Evolutionary conservation across 2,888 invertebrate genomes (phyloP).

Genomic region (Cryptus viduatorius): DNA sequence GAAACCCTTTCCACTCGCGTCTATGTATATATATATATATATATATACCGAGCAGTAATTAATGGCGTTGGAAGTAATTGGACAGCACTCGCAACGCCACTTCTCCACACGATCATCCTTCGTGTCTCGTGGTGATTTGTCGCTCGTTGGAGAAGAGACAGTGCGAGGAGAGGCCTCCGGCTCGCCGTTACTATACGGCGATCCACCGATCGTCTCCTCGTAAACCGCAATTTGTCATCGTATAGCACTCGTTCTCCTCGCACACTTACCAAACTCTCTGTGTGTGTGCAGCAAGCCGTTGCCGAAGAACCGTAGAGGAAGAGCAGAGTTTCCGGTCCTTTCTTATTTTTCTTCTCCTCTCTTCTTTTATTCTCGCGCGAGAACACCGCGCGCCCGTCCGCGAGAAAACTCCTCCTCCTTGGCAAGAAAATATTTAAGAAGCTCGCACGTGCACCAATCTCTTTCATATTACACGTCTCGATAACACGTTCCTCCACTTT

Average conservation of each 20-base stretch:
- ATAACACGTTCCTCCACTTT: neutral
- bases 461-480: neutral
- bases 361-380: neutral
- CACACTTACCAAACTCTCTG: neutral
- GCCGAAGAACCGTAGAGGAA: no score
- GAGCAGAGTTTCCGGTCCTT: no score
- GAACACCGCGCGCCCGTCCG: neutral
- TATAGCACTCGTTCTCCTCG: constrained; percentile 39
- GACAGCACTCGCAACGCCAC: constrained; percentile 65
- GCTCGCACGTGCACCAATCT: constrained; percentile 51
- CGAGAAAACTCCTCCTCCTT: constrained; percentile 8
- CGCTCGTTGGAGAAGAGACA: constrained; percentile 41
- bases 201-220: constrained; percentile 63
- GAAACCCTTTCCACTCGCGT: constrained; percentile 1
- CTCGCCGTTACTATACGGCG: neutral
- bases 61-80: constrained; percentile 66
- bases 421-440: constrained; percentile 60
- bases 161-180: constrained; percentile 25
- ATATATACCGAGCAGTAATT: constrained; percentile 42
- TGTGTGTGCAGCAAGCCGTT: no score
- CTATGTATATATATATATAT: no score
- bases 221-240: constrained; percentile 67
- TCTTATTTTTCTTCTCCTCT: neutral
- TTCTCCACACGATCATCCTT: constrained; percentile 66
- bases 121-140: constrained; percentile 67